Base-by-base conservation (phyloP, 2,888 invertebrate genomes). In the Aethes cnicana region DNA sequence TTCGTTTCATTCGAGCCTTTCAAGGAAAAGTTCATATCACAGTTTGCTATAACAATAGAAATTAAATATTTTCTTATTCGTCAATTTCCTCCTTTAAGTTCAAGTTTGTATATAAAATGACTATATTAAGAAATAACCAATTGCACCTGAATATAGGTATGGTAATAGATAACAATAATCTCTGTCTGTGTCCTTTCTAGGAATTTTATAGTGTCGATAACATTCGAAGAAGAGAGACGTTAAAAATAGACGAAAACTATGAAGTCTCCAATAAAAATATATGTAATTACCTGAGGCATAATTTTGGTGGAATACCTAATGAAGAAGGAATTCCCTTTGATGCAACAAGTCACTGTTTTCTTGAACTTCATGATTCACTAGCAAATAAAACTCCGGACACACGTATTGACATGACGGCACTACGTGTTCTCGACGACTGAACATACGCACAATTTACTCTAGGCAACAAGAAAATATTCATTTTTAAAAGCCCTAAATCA, bases 321-420 rank as follows among this genome's bases (percentile, higher is more conserved):
- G 66, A 70, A 77, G 42, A 82, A 74, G 25, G 81, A 74, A 63
- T 87, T 85, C 46, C 87, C 84, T 64, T 71, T 77, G 53, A 86
- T 70, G 61, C 76, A 85, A 61, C 77, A 84, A 57, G 81, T 78
- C 73, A 86, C 82, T 36, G 84, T 83, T 66, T 77, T 85, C 68
- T 85, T 88, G 25, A 87, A 69, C 72, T 85, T 87, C 87, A 88
- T 87, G 58, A 69, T 83, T 70, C 66, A 69, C 66, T 68, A 62
- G 8, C 49, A 59, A 55, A 53, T 54, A 50, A 44, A 55, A 54
- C 55, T 68, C 56, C 52, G 46, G 55, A 58, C 66, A 64, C 67
- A 68, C 69, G 68, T 61, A 69, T 56, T 55, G 63, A 63, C 53
- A n/a, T n/a, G n/a, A n/a, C n/a, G n/a, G 64, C 72, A 69, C 68